Base-by-base conservation (phyloP, 1,140 invertebrate species). In the Magallana angulata region DNA sequence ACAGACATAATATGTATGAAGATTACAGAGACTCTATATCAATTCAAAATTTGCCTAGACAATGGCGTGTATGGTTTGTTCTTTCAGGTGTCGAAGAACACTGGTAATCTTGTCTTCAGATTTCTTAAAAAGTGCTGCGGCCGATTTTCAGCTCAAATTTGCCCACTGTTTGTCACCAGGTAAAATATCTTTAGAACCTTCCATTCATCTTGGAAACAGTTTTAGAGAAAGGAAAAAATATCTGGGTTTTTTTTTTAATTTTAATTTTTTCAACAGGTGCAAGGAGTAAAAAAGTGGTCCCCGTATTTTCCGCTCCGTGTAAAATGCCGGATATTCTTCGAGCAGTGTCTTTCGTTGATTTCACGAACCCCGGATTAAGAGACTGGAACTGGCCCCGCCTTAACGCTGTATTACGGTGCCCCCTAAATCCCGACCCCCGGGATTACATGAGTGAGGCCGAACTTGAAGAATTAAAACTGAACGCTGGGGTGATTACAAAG, bases 331-430 rank as follows among this genome's bases (percentile, higher is more conserved):
- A 68, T 56, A 88, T 88, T 14, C 18, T 88, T 16, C 83, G 82
- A 48, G 82, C 85, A 85, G 84, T 88, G 5, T 76, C 84, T 59
- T 14, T 71, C 18, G 87, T 85, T 6, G 57, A 85, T n/a, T 88
- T 88, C 64, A 83, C 84, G 11, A 88, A 86, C 36, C 80, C 62
- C 1, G 58, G 68, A 7, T 64, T 85, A 36, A 5, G 87, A 6
- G 84, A 88, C 14, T 88, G 87, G 87, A 80, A 85, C 24, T 88
- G 87, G 87, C 87, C 87, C 2, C 59, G 87, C 24, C 80, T 88
- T 7, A 81, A 60, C 57, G 84, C 87, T 14, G 85, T 84, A 16
- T 57, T 88, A 1, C 82, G 86, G 56, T 83, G 84, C 24, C 84
- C 84, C 3, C 62, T 88, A 0, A 36, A 80, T 9, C 87, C 87